Base-by-base conservation (phyloP, 2,113 vertebrate genomes). In the Tautogolabrus adspersus region DNA sequence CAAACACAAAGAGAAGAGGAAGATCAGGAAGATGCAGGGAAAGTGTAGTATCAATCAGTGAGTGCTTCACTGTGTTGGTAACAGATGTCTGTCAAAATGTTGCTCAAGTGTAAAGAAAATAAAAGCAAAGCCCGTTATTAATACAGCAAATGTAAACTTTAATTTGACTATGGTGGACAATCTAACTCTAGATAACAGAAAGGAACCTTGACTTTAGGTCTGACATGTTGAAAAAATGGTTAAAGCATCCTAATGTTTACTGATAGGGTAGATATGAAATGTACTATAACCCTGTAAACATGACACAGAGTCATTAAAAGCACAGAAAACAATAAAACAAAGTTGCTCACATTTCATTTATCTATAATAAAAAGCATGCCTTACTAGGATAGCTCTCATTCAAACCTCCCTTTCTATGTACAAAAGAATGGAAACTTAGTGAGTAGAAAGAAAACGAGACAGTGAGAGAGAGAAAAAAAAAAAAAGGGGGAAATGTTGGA, bases 1-100 rank as follows among this genome's bases (percentile, higher is more conserved):
- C 26, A 74, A 79, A 82, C 52, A 80, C 42, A 61, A 77, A 15
- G 40, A 62, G 72, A 66, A 73, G 66, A 74, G 49, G 65, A 65
- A 37, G 58, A 75, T 58, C 64, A 76, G 56, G 38, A 75, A 66
- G 79, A 66, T 37, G 34, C 23, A 70, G 52, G 57, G 54, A 52
- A 73, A 21, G 38, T 13, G 10, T 30, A 18, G 40, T 1, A 60
- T 69, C 46, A 65, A 30, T 72, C 51, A 82, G 65, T 22, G 59
- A 82, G 38, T 42, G 42, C 23, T 34, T 77, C 71, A 77, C 9
- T 54, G 55, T 69, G 40, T 5, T 22, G 66, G 72, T 61, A 72
- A 8, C 65, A 51, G 57, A 55, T 42, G 26, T 47, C 26, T 23
- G 21, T 34, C 40, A 76, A 79, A 26, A 68, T 57, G 67, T 64